A percentile compares a stretch with the other conserved stretches of the same genome.
phyloP scores from a whole-genome alignment of 30 jellyfish, hydroid and myxozoan genomes.

The Chironex yamaguchii region DNA sequence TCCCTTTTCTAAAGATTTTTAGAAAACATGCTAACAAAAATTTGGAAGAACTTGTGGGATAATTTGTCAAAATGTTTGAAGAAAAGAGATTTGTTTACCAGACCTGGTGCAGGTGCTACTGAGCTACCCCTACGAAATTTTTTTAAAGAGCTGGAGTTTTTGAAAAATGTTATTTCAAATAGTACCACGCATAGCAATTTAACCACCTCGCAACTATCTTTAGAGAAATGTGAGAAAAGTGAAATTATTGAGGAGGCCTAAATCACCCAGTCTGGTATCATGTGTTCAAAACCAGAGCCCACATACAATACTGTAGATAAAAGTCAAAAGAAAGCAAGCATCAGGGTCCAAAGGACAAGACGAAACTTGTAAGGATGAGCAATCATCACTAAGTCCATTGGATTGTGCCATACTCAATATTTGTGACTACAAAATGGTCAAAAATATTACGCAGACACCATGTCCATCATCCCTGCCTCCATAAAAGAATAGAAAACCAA shows the following conservation, averaged over 20 bases:
- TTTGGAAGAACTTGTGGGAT: conserved; percentile 22
- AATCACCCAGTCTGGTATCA: background rate
- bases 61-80: conserved; percentile 24
- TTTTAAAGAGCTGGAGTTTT: conserved; percentile 40
- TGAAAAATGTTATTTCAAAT: conserved; percentile 19
- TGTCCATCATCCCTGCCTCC: conserved; percentile 65
- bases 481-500: conserved; percentile 28
- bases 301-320: conserved; percentile 4
- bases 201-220: conserved; percentile 44
- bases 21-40: conserved; percentile 23
- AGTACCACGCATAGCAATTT: conserved; percentile 23
- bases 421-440: conserved; percentile 4
- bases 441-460: conserved; percentile 20
- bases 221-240: background rate
- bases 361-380: conserved; percentile 20
- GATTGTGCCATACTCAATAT: conserved; percentile 42
- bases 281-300: conserved; percentile 56
- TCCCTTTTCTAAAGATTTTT: background rate
- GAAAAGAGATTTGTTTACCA: conserved; percentile 46
- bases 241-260: background rate
- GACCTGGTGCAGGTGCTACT: conserved; percentile 63
- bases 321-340: conserved; percentile 31
- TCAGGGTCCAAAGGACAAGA: conserved; percentile 18
- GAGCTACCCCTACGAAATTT: conserved; percentile 51
- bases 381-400: conserved; percentile 49